Conservation (phyloP, 1,140 invertebrate species). For the Drosophila ficusphila region DNA sequence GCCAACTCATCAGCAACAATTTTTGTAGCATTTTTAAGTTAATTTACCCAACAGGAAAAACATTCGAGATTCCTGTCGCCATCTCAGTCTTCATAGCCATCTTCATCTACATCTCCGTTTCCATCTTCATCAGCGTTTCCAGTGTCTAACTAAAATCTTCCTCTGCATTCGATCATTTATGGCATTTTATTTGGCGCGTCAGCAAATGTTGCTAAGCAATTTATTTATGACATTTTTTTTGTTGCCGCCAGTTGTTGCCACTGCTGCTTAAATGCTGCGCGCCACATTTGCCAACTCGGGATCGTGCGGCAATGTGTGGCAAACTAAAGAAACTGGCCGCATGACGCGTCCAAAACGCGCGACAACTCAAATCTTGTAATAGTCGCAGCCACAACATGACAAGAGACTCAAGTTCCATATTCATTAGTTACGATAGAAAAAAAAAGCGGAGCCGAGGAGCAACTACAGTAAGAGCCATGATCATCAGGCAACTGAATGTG, state of each 20-base stretch:
- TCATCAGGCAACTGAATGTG: constrained; percentile 63
- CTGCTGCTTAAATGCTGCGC: constrained; percentile 49
- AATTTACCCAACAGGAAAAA: constrained; percentile 83
- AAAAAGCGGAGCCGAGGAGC: constrained; percentile 14
- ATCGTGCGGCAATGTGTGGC: constrained; percentile 79
- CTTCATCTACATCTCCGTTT: constrained; percentile 34
- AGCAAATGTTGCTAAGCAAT: constrained; percentile 83
- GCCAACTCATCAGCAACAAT: constrained; percentile 78
- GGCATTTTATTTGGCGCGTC: constrained; percentile 84
- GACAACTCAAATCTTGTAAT: constrained; percentile 73
- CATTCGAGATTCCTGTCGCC: constrained; percentile 67
- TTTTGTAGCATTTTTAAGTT: constrained; percentile 83
- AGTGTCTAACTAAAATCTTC: constrained; percentile 66
- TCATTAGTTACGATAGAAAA: constrained; percentile 68
- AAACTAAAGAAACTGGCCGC: constrained; percentile 71
- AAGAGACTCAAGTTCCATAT: constrained; percentile 79
- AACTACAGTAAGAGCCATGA: constrained; percentile 45
- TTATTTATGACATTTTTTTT: constrained; percentile 84
- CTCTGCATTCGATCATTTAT: constrained; percentile 79
- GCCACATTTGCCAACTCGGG: constrained; percentile 63
- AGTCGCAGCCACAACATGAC: constrained; percentile 62
- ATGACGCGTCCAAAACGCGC: constrained; percentile 77
- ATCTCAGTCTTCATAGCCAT: constrained; percentile 4
- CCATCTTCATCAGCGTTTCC: constrained; percentile 46
- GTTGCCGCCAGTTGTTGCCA: constrained; percentile 31